These are phyloP conservation scores for Parelbella ahira DNA, from an alignment of 2,888 invertebrate species.

Conservation along the genomic window DNA sequence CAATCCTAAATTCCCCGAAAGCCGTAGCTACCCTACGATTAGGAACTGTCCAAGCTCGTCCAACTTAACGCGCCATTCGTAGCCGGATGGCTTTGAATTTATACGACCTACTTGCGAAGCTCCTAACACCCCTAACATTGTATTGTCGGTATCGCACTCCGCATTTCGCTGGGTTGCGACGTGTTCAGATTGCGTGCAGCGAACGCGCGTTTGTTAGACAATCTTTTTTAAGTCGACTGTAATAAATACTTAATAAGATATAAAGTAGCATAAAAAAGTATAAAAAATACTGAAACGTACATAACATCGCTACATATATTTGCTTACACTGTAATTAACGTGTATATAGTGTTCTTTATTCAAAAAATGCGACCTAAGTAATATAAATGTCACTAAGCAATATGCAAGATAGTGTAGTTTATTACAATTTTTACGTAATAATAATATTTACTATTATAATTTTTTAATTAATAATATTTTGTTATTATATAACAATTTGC, in stretches of 20 bases:
- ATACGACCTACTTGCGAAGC: slow-evolving; percentile 57
- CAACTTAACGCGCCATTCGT: slow-evolving; percentile 45
- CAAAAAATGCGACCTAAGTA: no score
- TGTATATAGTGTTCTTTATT: no score
- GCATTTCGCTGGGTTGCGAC: slow-evolving; percentile 25
- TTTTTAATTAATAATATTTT: no score
- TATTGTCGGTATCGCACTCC: slow-evolving; percentile 29
- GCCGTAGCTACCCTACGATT: slow-evolving; percentile 31
- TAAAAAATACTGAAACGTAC: no score
- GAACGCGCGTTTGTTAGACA: slow-evolving; percentile 10
- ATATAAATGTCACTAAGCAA: no score
- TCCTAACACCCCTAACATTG: slow-evolving; percentile 30
- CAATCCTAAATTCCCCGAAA: slow-evolving; percentile 12
- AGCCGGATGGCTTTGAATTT: slow-evolving; percentile 51
- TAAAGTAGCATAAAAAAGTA: no score
- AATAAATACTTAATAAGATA: neutral
- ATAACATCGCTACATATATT: no score
- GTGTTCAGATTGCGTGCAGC: slow-evolving; percentile 10
- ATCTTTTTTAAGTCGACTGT: slow-evolving; percentile 1
- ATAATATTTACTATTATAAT: no score
- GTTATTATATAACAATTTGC: no score
- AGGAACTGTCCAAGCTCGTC: slow-evolving; percentile 34
- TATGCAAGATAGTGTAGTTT: no score
- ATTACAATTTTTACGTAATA: no score
- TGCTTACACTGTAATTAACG: no score